A percentile compares a stretch with the other conserved stretches of the same genome.
Evolutionary conservation across 2,113 vertebrate genomes (phyloP).

Genomic region (Tetraodon nigroviridis): DNA sequence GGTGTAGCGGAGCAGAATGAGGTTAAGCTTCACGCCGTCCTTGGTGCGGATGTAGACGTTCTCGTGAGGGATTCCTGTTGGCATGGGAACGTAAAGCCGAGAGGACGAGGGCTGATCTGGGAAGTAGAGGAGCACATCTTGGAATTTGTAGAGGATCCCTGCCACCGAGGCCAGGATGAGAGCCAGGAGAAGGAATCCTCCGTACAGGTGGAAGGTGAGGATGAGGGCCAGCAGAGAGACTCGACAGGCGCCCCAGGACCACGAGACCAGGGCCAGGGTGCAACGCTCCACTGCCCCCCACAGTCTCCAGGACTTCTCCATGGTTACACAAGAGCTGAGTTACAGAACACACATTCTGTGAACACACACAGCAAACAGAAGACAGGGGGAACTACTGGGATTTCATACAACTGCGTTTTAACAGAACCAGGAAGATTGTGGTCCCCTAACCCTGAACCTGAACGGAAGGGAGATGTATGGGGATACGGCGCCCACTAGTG

Average conservation of each 20-base stretch:
- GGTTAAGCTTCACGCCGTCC: constrained; percentile 93
- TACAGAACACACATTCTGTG: constrained; percentile 48
- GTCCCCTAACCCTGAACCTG: too few relatives aligned
- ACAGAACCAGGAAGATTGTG: too few relatives aligned
- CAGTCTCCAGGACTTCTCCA: constrained; percentile 97
- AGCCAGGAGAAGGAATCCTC: constrained; percentile 84
- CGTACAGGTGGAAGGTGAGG: constrained; percentile 95
- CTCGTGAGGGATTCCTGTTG: constrained; percentile 94
- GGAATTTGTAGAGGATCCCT: constrained; percentile 95
- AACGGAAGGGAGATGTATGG: too few relatives aligned
- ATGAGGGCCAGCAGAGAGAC: constrained; percentile 94
- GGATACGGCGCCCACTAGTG: too few relatives aligned
- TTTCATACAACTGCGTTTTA: neutral
- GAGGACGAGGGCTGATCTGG: constrained; percentile 97
- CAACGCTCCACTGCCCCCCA: constrained; percentile 87
- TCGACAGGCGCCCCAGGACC: constrained; percentile 94
- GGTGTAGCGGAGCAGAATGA: constrained; percentile 91
- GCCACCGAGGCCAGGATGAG: constrained; percentile 91
- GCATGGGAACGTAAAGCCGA: constrained; percentile 95
- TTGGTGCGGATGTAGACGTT: constrained; percentile 94
- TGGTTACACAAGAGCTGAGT: constrained; percentile 64
- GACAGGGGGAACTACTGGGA: neutral
- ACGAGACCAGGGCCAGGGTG: constrained; percentile 83
- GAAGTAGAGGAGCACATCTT: constrained; percentile 96
- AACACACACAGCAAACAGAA: constrained; percentile 13